These are phyloP conservation scores for Prosapia bicincta DNA, from an alignment of 2,888 invertebrate species.

Conservation along the genomic window DNA sequence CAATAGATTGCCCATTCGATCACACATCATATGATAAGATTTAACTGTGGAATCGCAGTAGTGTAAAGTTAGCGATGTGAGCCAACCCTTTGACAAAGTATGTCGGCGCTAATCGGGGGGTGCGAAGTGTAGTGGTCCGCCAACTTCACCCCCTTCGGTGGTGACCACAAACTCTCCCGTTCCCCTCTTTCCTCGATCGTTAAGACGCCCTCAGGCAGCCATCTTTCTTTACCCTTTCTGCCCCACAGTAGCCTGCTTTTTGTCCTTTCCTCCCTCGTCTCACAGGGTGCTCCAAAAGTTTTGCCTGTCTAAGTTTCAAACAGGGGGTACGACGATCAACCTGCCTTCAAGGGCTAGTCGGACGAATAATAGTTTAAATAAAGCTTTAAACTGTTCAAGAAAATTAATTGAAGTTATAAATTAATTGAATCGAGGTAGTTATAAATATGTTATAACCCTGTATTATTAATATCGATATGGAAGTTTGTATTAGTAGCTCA, in stretches of 20 bases:
- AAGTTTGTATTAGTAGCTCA: no score
- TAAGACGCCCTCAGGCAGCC: slow-evolving; percentile 20
- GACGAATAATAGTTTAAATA: no score
- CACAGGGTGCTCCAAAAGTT: background rate
- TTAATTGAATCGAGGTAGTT: no score
- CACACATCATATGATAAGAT: no score
- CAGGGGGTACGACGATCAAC: background rate
- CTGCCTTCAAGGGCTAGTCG: no score
- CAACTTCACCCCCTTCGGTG: slow-evolving; percentile 1
- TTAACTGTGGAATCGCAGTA: background rate
- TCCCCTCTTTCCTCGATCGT: slow-evolving; percentile 16
- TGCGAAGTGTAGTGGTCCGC: background rate
- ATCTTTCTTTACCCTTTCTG: slow-evolving; percentile 17
- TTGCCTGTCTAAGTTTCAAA: background rate
- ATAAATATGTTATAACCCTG: no score
- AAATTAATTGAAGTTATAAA: no score
- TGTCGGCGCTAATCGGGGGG: background rate
- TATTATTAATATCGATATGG: no score
- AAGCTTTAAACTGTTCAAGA: no score
- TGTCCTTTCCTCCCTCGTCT: background rate
- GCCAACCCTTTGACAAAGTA: background rate
- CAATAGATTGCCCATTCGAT: no score
- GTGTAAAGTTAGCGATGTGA: background rate
- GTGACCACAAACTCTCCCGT: slow-evolving; percentile 16
- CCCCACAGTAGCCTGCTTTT: background rate